Conservation (phyloP, 2,797 vertebrate species). For the Alauda arvensis region DNA sequence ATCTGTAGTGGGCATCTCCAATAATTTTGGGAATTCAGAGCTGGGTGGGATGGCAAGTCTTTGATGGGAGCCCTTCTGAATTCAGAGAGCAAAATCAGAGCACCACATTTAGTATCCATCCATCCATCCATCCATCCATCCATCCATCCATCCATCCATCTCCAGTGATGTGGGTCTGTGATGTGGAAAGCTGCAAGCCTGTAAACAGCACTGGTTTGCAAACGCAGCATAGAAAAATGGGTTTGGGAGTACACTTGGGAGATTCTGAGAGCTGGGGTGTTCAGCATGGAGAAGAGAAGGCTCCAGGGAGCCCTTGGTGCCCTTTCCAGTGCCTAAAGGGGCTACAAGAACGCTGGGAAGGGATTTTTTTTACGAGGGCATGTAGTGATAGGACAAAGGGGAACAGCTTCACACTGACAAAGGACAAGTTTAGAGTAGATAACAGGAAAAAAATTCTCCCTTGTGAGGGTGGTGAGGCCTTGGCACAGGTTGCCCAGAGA, state of each 20-base stretch:
- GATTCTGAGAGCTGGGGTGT: neutral
- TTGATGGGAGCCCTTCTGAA: neutral
- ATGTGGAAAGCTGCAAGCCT: neutral
- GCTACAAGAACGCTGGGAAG: neutral
- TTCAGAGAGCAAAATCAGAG: neutral
- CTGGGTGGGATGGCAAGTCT: neutral
- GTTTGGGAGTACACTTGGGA: neutral
- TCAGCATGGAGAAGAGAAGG: neutral
- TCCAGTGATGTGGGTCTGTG: neutral
- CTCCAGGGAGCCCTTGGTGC: neutral
- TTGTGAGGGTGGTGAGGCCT: neutral
- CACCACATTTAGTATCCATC: neutral
- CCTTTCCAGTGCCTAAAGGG: neutral
- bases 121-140: neutral
- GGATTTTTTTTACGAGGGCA: neutral
- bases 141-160: neutral
- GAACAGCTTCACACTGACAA: neutral
- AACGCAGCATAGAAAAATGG: neutral
- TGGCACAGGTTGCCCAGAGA: no score
- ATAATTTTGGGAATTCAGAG: neutral
- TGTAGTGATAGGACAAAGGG: no score
- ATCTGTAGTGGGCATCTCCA: neutral
- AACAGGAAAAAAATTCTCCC: neutral
- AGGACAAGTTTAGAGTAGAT: neutral
- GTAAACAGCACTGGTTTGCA: neutral